Percentiles rank a stretch among this genome's conserved stretches.
Evolutionary conservation across 2,888 invertebrate genomes (phyloP).

Genomic region (Agonopterix arenella): DNA sequence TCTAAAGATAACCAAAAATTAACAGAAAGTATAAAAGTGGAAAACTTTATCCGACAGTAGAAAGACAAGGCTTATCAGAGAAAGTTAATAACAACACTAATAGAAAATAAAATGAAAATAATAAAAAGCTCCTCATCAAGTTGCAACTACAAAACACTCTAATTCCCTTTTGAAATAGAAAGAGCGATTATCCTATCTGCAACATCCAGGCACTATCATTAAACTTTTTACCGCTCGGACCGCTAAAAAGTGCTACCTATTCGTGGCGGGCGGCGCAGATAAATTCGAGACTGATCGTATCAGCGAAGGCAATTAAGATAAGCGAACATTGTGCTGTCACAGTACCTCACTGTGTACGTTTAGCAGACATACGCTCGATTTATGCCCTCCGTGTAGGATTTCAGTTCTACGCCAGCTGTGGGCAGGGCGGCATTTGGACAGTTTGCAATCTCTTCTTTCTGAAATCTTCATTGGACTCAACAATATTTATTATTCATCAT

Average conservation of each 20-base stretch:
- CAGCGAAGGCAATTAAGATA: slow-evolving; percentile 69
- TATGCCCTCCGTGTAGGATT: slow-evolving; percentile 39
- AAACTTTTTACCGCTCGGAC: slow-evolving; percentile 45
- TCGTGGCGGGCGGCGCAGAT: slow-evolving; percentile 46
- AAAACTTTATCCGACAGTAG: too few relatives aligned
- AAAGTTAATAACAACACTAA: too few relatives aligned
- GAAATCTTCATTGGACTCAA: too few relatives aligned
- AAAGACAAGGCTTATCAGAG: too few relatives aligned
- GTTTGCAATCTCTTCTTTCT: neutral
- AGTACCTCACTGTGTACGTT: slow-evolving; percentile 47
- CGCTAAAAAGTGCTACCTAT: slow-evolving; percentile 45
- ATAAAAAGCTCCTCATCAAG: too few relatives aligned
- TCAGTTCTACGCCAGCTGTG: slow-evolving; percentile 6
- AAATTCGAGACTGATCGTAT: slow-evolving; percentile 62
- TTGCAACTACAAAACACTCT: too few relatives aligned
- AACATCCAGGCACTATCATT: slow-evolving; percentile 37
- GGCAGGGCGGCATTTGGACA: neutral
- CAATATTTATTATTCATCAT: too few relatives aligned
- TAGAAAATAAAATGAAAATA: too few relatives aligned
- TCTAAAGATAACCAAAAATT: too few relatives aligned
- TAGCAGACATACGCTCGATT: slow-evolving; percentile 48
- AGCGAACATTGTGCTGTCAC: slow-evolving; percentile 61
- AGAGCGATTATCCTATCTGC: slow-evolving; percentile 3
- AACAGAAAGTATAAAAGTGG: too few relatives aligned
- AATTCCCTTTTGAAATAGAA: too few relatives aligned